Percentiles rank a stretch among this genome's conserved stretches.
Conservation (phyloP, 2,113 vertebrate genomes). For the Conger conger region DNA sequence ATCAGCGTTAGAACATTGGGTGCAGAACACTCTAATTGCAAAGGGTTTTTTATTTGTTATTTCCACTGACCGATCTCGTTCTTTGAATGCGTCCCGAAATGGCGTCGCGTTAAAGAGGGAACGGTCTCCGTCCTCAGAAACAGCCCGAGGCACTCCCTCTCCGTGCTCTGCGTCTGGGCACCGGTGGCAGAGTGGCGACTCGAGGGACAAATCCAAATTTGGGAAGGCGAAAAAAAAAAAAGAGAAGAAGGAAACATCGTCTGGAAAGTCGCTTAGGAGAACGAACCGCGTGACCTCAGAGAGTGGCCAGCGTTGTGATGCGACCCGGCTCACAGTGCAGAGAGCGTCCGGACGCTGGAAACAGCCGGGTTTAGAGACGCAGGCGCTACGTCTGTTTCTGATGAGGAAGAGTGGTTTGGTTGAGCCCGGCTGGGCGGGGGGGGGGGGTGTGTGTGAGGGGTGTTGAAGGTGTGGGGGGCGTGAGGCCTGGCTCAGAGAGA, state of each 20-base stretch:
- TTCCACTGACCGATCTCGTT: too few relatives aligned
- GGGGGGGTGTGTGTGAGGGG: not conserved
- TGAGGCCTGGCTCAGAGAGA: constrained; percentile 43
- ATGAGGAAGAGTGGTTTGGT: not conserved
- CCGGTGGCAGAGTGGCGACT: too few relatives aligned
- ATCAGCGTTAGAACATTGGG: too few relatives aligned
- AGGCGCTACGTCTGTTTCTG: not conserved
- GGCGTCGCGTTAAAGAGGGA: too few relatives aligned
- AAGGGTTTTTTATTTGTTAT: not conserved
- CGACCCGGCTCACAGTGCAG: too few relatives aligned
- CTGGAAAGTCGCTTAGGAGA: not conserved
- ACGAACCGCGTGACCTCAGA: not conserved
- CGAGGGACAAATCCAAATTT: too few relatives aligned
- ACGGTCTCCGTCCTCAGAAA: too few relatives aligned
- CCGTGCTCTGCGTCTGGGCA: too few relatives aligned
- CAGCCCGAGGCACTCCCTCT: too few relatives aligned
- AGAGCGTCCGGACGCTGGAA: not conserved
- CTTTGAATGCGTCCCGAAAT: too few relatives aligned
- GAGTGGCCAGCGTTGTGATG: not conserved
- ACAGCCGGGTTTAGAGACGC: not conserved
- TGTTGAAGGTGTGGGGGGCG: constrained; percentile 43
- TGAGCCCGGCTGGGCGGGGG: constrained; percentile 17
- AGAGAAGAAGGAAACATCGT: not conserved
- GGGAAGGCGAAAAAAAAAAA: too few relatives aligned
- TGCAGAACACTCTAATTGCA: too few relatives aligned